Evolutionary conservation across 92 coral and sea anemone species (phyloP).

Genomic region (Chrysogorgia sp.): DNA sequence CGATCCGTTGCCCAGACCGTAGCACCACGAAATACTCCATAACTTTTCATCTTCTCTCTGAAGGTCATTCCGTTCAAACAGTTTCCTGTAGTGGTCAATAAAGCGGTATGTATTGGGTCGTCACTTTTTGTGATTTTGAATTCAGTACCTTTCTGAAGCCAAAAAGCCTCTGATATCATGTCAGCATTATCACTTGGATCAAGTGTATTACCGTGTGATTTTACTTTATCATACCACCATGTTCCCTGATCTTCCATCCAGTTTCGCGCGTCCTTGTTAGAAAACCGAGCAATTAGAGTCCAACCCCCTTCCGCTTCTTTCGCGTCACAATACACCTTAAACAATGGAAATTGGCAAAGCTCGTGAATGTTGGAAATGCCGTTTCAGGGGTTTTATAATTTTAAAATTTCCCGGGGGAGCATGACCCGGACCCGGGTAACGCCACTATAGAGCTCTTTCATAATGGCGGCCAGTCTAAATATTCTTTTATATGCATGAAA

Average conservation of each 20-base stretch:
- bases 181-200: slow-evolving; percentile 13
- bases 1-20: slow-evolving; percentile 27
- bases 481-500: too few species aligned
- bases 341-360: neutral
- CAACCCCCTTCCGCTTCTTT: neutral
- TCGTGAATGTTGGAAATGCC: too few species aligned
- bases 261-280: slow-evolving; percentile 7
- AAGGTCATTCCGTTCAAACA: slow-evolving; percentile 41
- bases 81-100: slow-evolving; percentile 40
- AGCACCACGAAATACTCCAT: slow-evolving; percentile 30
- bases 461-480: too few species aligned
- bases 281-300: neutral
- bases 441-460: too few species aligned
- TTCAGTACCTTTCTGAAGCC: slow-evolving; percentile 39
- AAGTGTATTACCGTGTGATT: slow-evolving; percentile 2
- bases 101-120: slow-evolving; percentile 42
- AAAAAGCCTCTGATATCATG: slow-evolving; percentile 42
- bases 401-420: too few species aligned
- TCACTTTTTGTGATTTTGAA: slow-evolving; percentile 51
- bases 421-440: too few species aligned
- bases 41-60: slow-evolving; percentile 42
- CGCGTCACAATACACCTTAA: neutral
- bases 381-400: too few species aligned
- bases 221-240: slow-evolving; percentile 45
- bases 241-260: slow-evolving; percentile 45